Base-by-base conservation (phyloP, 2,888 invertebrate genomes). In the Drosophila neonasuta region DNA sequence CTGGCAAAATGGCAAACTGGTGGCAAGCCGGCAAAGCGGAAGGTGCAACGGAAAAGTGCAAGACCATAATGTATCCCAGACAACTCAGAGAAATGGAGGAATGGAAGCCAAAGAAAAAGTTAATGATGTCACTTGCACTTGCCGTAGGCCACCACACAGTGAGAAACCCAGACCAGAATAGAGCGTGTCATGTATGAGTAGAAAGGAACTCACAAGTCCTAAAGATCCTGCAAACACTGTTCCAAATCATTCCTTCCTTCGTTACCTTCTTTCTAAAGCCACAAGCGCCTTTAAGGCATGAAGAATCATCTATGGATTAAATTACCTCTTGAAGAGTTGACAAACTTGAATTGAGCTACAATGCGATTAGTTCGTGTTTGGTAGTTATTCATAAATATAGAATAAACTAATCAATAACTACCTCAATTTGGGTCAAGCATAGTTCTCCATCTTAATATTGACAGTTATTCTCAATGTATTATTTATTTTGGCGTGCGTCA, bases 71-170 rank as follows among this genome's bases (percentile, higher is more conserved):
- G 60, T 65, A 70, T 66, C 61, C 73, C 63, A 51, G 62, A 17
- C 50, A 50, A 45, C 51, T 60, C 60, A 44, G 42, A 55, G 57
- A 64, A 59, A 60, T 63, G 51, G 6, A 30, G 41, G 20, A 32
- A 54, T n/a, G n/a, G n/a, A 46, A 62, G 52, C 48, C 68, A 70
- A 62, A 62, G 68, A 63, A 79, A 87, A 84, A 84, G 77, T 86
- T 86, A 84, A 84, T 87, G 83, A 88, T 88, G 88, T 84, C 88
- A 87, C 77, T 74, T 77, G 85, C 88, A 81, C 77, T 84, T 73
- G 85, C 70, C 72, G 46, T 59, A 67, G 77, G 71, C 69, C 34
- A 34, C 15, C 64, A 56, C 62, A 64, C 44, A 39, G 56, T 58
- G 36, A 17, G 52, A 34, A 44, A 52, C 55, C 49, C 41, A 13